Evolutionary conservation across 1,140 invertebrate genomes (phyloP), one percentile per base, ranked within the genome.

Genomic region (Linepithema humile): DNA sequence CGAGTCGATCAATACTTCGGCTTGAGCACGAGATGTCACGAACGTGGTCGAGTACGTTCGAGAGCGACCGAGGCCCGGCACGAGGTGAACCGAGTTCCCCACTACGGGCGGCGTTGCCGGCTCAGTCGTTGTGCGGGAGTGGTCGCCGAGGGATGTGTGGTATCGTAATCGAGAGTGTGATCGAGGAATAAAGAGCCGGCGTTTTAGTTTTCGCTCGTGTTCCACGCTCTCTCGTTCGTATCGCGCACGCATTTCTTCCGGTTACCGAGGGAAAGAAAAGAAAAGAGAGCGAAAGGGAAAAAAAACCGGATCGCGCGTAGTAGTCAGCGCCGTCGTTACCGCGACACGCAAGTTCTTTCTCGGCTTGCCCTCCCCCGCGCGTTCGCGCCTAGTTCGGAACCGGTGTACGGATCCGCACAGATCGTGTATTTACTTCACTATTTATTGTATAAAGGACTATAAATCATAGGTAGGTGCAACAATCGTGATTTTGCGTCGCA

Each of bases 61-160:
- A 88, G 7, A 0, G 6, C 0, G 7, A 40, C 80, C 88, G 90
- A 91, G 80, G 78, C 87, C 88, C 85, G 84, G 89, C 89, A 88
- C 89, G 91, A 91, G 83, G 57, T 82, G 69, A 75, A n/a, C 90
- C 93, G 93, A 91, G 80, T 83, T 83, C 85, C 87, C 88, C 90
- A 83, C 90, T 85, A 87, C 77, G 82, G 80, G 88, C 93, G 91
- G 90, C 91, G 93, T 92, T 92, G 91, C 90, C 91, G 92, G 92
- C 90, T 93, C 94, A 94, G 94, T 94, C 93, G 92, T 88, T 91
- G 93, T 91, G 93, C 94, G 93, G 94, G 94, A 94, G 94, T 94
- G 93, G 94, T 94, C 93, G 91, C 72, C 77, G 92, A 92, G 92
- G 92, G 91, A 94, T 94, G 93, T 93, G 89, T 89, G 90, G 85